Percentiles rank a stretch among this genome's conserved stretches.
Evolutionary conservation across 2,113 vertebrate species (phyloP).

Genomic region (Isurus oxyrinchus): DNA sequence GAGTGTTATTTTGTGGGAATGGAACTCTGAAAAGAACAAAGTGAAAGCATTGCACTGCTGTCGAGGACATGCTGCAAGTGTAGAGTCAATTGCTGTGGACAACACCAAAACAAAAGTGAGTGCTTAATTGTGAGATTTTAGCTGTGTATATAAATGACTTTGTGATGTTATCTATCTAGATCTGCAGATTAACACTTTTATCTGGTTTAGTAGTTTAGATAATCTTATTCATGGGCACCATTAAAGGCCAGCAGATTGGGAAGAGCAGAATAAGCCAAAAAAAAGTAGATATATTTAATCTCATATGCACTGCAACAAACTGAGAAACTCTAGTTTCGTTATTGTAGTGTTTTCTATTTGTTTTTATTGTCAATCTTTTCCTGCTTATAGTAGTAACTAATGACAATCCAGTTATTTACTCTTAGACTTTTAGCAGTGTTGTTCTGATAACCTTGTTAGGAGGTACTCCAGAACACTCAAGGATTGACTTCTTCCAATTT

Average conservation of each 20-base stretch:
- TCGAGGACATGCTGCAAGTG: constrained; percentile 82
- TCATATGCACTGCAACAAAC: not conserved
- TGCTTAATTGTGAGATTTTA: not conserved
- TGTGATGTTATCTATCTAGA: not conserved
- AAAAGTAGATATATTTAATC: not conserved
- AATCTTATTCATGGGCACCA: not conserved
- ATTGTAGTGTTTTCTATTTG: not conserved
- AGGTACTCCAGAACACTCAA: not conserved
- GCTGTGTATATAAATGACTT: not conserved
- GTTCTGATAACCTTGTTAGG: not conserved
- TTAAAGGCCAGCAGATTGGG: not conserved
- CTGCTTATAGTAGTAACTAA: not conserved
- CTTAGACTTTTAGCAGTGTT: not conserved
- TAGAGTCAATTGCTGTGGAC: constrained; percentile 77
- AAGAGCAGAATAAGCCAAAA: not conserved
- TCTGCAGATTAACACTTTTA: not conserved
- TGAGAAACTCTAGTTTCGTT: not conserved
- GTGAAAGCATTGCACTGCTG: constrained; percentile 85
- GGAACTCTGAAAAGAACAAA: constrained; percentile 84
- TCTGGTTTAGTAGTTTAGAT: not conserved
- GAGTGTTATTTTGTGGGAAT: constrained; percentile 87
- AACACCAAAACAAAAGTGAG: constrained; percentile 75
- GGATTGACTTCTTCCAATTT: not conserved
- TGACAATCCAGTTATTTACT: not conserved
- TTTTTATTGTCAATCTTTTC: not conserved